Conservation (phyloP, 2,113 vertebrate genomes). For the Percina caprodes region DNA sequence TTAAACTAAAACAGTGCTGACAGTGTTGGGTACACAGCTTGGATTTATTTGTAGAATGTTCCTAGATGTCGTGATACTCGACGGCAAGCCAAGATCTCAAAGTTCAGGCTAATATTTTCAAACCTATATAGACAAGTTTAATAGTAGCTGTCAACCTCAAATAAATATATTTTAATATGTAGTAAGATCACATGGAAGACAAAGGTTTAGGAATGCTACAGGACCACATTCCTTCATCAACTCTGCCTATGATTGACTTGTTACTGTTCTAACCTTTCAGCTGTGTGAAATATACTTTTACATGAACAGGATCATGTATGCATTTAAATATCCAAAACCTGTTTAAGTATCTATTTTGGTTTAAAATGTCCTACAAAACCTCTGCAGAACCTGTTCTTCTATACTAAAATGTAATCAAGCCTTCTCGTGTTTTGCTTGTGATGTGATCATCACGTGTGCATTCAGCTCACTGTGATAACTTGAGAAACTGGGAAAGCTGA, state of each 20-base stretch:
- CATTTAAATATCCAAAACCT: background rate
- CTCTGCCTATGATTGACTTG: background rate
- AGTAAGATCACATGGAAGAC: background rate
- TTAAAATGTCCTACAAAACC: background rate
- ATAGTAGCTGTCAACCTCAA: background rate
- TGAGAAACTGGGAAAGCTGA: conserved; percentile 50
- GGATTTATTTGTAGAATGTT: conserved; percentile 29
- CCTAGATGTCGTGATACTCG: background rate
- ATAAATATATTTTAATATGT: background rate
- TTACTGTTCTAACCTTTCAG: background rate
- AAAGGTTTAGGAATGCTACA: conserved; percentile 19
- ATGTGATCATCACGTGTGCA: conserved; percentile 6
- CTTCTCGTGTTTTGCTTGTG: conserved; percentile 12
- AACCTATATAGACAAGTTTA: background rate
- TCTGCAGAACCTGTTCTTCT: conserved; percentile 5
- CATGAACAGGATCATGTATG: background rate
- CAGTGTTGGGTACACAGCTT: conserved; percentile 42
- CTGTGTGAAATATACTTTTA: background rate
- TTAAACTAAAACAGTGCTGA: conserved; percentile 37
- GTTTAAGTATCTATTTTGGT: conserved; percentile 1
- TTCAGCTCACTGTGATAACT: conserved; percentile 19
- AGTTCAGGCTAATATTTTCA: conserved; percentile 29
- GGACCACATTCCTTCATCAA: conserved; percentile 1
- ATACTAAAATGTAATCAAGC: conserved; percentile 6
- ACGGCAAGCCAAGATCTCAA: background rate